Conservation (phyloP, 2,888 invertebrate species). For the Luperina nickerlii region DNA sequence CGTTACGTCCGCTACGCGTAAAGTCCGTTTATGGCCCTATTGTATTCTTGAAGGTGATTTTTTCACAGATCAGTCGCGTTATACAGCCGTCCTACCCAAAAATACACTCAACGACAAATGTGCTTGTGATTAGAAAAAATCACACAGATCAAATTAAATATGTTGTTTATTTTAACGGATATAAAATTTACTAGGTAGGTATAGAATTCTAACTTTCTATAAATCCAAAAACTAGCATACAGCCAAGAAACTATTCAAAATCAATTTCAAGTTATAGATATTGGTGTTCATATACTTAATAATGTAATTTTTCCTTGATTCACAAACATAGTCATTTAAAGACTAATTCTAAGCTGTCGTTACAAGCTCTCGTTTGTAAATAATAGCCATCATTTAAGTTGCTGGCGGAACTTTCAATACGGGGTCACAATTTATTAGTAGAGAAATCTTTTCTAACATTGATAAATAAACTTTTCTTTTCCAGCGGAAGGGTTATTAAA, state of each 20-base stretch:
- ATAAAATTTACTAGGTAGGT: not conserved
- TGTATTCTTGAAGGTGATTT: too few species aligned
- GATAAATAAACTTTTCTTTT: not conserved
- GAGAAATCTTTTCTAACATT: constrained; percentile 15
- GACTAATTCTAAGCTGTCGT: constrained; percentile 37
- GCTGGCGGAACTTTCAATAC: constrained; percentile 27
- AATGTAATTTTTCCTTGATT: constrained; percentile 4
- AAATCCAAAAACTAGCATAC: not conserved
- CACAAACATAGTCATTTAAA: constrained; percentile 28
- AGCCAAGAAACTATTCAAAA: not conserved
- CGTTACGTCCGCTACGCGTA: too few species aligned
- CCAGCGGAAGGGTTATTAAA: not conserved
- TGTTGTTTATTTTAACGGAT: not conserved
- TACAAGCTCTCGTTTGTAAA: constrained; percentile 40
- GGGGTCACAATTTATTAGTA: constrained; percentile 21
- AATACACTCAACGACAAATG: too few species aligned
- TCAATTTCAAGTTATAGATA: not conserved
- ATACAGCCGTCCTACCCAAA: too few species aligned
- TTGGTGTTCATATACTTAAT: not conserved
- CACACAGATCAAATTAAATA: not conserved
- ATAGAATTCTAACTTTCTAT: not conserved
- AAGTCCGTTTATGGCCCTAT: too few species aligned
- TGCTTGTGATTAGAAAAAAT: too few species aligned
- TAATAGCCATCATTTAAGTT: constrained; percentile 46
- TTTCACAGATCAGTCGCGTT: too few species aligned